Base-by-base conservation (phyloP, 2,888 invertebrate genomes). In the Argyresthia goedartella region DNA sequence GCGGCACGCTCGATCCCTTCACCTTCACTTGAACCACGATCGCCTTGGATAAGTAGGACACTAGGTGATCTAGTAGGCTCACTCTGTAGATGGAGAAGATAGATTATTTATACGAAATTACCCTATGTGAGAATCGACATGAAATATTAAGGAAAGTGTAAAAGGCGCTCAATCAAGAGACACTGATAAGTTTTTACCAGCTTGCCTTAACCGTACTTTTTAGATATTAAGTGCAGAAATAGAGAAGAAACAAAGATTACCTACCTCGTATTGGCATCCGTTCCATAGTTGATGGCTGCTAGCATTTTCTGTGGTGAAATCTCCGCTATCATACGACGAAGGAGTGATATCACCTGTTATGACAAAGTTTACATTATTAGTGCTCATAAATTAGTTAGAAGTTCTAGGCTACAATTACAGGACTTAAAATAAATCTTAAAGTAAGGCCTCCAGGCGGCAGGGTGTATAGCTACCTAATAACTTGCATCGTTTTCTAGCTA, bases 41-140 rank as follows among this genome's bases (percentile, higher is more conserved):
- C 0, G 97, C 92, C 78, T 98, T 98, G 39, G 96, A 95, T 56
- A 98, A 93, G 59, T 96, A 95, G 57, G 95, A 93, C 53, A 98
- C 84, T 64, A 98, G 92, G 53, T 97, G 95, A 67, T 98, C 98
- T 53, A 98, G 79, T 53, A 98, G 90, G 1, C 96, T 95, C 41
- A 92, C 79, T 47, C 92, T 92, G 62, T 35, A 62, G n/a, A n/a
- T n/a, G n/a, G n/a, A n/a, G n/a, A n/a, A n/a, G n/a, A n/a, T n/a
- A n/a, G n/a, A n/a, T n/a, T n/a, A n/a, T n/a, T n/a, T n/a, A n/a
- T n/a, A 57, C 8, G 13, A n/a, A n/a, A n/a, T n/a, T n/a, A 8
- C 8, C 36, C 36, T 36, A 36, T 10, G 10, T 36, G 36, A 7
- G 10, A 36, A 8, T 36, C 8, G 36, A 36, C 36, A 10, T 36